Evolutionary conservation across 2,113 vertebrate species (phyloP), one percentile per base, ranked within the genome.

Genomic region (Phaethornis superciliosus): DNA sequence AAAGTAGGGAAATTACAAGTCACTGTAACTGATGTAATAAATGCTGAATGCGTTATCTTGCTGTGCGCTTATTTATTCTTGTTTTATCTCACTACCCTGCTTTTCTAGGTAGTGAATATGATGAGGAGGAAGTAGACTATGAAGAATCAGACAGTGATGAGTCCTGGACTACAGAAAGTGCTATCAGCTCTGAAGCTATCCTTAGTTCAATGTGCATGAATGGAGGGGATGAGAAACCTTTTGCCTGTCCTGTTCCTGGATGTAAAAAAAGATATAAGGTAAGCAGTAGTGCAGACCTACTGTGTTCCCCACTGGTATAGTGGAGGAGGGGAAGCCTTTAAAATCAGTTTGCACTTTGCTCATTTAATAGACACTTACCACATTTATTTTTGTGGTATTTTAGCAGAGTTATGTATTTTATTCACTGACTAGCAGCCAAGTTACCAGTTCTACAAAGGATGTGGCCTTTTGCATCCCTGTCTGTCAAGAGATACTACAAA

Each of bases 201-300:
- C 98, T 99, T 93, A 99, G 99, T 94, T 99, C 99, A 80, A 99
- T 99, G 99, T 99, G 98, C 97, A 99, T 99, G 99, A 99, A 99
- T 11, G 99, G 99, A 93, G 99, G 98, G 21, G 99, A 99, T 55
- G 99, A 99, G 96, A 99, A 99, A 97, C 99, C 99, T 81, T 99
- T 99, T 58, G 99, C 99, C 95, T 99, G 99, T 96, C 99, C 99
- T 2, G 99, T 99, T 87, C 99, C 99, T 46, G 99, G 99, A 95
- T 99, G 99, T 97, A 99, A 99, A 97, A 99, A 99, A 98, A 98
- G 99, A 98, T 99, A 99, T 83, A 99, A 99, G 98, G 99, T 99
- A 96, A 95, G 82, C 24, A 68, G 42, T 15, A 37, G 15, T 26
- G 15, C 49, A 37, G 42, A 76, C 26, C 27, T 80, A 19, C 22